Conservation (phyloP, 2,888 invertebrate species). For the Hypomecis punctinalis region DNA sequence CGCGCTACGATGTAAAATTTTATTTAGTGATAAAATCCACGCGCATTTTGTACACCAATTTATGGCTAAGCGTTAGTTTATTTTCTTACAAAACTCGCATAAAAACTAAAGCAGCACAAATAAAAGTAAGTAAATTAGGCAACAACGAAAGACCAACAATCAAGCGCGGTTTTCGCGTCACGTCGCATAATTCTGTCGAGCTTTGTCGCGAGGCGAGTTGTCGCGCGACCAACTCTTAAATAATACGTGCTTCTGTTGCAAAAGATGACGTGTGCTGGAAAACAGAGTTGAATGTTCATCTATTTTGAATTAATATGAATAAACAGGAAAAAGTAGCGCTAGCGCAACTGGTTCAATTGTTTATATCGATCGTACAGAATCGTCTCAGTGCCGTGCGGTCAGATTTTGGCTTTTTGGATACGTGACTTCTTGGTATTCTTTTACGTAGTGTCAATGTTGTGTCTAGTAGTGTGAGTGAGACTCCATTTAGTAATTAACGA, state of each 20-base stretch:
- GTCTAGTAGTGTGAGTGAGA: too few species aligned
- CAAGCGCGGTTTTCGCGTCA: slow-evolving; percentile 45
- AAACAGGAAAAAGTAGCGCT: too few species aligned
- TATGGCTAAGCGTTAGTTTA: not conserved
- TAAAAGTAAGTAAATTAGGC: slow-evolving; percentile 26
- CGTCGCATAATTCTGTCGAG: slow-evolving; percentile 54
- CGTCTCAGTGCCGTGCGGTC: too few species aligned
- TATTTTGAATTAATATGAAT: not conserved
- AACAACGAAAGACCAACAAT: slow-evolving; percentile 39
- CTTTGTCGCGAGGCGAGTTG: slow-evolving; percentile 53
- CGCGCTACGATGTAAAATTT: not conserved
- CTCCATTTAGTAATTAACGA: too few species aligned
- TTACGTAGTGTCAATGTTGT: too few species aligned
- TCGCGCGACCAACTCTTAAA: slow-evolving; percentile 54
- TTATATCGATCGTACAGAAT: too few species aligned
- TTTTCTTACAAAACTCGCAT: too few species aligned
- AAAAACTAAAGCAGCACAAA: slow-evolving; percentile 16
- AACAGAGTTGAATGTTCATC: not conserved
- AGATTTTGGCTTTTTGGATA: too few species aligned
- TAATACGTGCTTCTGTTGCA: slow-evolving; percentile 52
- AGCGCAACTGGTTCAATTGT: too few species aligned
- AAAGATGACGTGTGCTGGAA: slow-evolving; percentile 10
- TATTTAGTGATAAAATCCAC: not conserved
- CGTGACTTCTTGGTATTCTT: too few species aligned
- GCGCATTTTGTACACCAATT: too few species aligned